phyloP scores from a whole-genome alignment of 2,888 invertebrate genomes.

The Drosophila pegasa region DNA sequence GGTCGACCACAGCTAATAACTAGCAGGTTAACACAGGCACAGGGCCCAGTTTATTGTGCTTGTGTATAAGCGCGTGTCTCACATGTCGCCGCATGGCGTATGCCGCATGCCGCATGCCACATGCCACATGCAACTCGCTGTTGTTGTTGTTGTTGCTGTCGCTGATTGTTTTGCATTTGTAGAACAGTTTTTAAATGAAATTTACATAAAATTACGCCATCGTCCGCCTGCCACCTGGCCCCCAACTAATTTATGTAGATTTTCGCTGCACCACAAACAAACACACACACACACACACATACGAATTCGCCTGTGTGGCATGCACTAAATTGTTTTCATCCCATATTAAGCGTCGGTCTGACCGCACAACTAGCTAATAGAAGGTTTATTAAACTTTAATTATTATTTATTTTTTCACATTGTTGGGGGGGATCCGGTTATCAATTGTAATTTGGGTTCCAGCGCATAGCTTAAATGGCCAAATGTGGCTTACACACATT shows the following conservation, averaged over 20 bases:
- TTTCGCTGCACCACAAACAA: slow-evolving; percentile 7
- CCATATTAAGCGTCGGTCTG: not conserved
- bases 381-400: slow-evolving; percentile 9
- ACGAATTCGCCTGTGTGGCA: not conserved
- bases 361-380: slow-evolving; percentile 12
- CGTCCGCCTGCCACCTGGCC: not conserved
- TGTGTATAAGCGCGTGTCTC: slow-evolving; percentile 8
- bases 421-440: not conserved
- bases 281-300: not conserved
- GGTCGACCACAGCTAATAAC: slow-evolving; percentile 11
- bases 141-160: not conserved
- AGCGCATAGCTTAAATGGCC: not conserved
- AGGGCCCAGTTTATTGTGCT: not conserved
- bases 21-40: slow-evolving; percentile 15
- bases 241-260: slow-evolving; percentile 34
- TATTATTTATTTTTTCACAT: not conserved
- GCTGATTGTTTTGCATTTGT: slow-evolving; percentile 21
- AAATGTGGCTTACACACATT: not conserved
- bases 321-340: slow-evolving; percentile 5
- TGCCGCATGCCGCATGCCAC: slow-evolving; percentile 6
- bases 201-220: slow-evolving; percentile 23
- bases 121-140: not conserved
- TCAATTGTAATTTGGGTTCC: slow-evolving; percentile 1
- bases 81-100: not conserved
- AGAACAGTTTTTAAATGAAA: slow-evolving; percentile 28